Conservation (phyloP, 2,797 vertebrate genomes). For the Limnodromus scolopaceus region DNA sequence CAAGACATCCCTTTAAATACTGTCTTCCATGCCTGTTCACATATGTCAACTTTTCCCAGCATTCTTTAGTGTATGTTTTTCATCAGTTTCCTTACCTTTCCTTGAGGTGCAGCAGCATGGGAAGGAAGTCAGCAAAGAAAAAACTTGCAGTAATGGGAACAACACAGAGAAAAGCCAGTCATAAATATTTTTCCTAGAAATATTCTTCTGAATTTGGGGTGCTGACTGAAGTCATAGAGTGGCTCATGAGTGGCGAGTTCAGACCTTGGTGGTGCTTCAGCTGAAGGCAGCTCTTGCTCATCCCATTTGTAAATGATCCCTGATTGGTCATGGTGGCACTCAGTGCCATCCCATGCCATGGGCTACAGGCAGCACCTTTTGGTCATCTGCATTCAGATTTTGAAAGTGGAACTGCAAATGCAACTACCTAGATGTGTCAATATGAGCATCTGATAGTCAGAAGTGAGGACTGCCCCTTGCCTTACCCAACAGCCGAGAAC, state of each 20-base stretch:
- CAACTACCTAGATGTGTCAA: fast-evolving
- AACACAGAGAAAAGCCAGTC: neutral
- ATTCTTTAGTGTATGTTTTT: neutral
- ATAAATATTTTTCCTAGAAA: neutral
- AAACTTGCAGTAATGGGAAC: neutral
- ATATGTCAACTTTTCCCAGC: fast-evolving
- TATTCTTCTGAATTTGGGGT: neutral
- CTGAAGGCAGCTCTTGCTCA: neutral
- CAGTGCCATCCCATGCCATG: fast-evolving
- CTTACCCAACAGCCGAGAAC: neutral
- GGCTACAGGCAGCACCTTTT: neutral
- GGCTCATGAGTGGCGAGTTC: neutral
- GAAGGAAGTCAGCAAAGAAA: neutral
- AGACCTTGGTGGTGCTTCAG: neutral
- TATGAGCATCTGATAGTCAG: neutral
- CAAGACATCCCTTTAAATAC: neutral
- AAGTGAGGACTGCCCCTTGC: neutral
- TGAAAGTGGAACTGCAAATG: neutral
- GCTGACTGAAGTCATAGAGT: neutral
- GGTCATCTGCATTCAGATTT: neutral
- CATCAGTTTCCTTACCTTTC: neutral
- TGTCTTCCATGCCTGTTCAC: neutral
- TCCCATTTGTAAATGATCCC: neutral
- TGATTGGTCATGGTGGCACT: fast-evolving
- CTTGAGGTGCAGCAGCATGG: neutral